A percentile compares a stretch with the other conserved stretches of the same genome.
Conservation (phyloP, 2,797 vertebrate genomes). For the Scolopax rusticola region DNA sequence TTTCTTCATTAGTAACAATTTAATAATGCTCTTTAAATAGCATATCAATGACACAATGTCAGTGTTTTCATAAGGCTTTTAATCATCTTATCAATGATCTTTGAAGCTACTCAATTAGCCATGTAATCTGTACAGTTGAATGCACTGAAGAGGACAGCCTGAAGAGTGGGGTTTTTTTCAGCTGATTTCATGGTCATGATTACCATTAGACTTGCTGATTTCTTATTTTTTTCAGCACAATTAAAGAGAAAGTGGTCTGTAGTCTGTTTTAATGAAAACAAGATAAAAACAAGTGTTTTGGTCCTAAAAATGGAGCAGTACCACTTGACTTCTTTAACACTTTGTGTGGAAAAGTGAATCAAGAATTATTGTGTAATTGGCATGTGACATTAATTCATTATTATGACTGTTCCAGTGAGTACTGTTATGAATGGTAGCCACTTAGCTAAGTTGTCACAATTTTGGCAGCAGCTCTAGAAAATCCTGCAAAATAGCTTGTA, state of each 20-base stretch:
- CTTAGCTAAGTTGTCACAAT: constrained; percentile 11
- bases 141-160: neutral
- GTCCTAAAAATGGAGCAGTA: neutral
- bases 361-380: neutral
- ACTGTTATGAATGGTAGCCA: constrained; percentile 9
- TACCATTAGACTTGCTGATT: neutral
- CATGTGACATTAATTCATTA: neutral
- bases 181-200: neutral
- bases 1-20: neutral
- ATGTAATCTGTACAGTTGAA: neutral
- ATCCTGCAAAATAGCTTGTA: neutral
- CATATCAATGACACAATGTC: neutral
- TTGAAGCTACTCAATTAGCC: neutral
- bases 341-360: neutral
- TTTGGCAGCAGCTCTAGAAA: constrained; percentile 25
- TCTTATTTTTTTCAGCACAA: neutral
- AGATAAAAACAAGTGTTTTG: neutral
- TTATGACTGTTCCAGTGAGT: neutral
- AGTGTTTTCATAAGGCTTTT: neutral
- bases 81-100: neutral
- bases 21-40: neutral
- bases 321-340: neutral
- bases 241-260: neutral
- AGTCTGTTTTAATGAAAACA: neutral
- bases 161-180: neutral